These are phyloP conservation scores for Aricia artaxerxes DNA, from an alignment of 2,888 invertebrate genomes.

Conservation along the genomic window DNA sequence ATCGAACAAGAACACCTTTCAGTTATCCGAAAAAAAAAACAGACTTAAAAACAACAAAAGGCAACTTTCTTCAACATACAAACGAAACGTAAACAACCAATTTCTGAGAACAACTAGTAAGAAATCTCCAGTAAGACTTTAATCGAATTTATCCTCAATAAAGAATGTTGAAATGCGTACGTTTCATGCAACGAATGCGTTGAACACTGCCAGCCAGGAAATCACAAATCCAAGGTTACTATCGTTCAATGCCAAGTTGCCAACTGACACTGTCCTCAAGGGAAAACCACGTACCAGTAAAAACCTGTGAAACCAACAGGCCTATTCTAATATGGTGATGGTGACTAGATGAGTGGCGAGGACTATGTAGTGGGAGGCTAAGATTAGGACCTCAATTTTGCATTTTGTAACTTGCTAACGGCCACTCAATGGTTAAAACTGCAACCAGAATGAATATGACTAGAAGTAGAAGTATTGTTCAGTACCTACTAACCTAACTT, in stretches of 20 bases:
- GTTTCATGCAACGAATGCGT: not conserved
- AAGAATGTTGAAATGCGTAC: not conserved
- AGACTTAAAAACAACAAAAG: too few species aligned
- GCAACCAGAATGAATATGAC: too few species aligned
- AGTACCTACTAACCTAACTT: too few species aligned
- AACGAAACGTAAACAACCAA: not conserved
- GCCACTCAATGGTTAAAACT: too few species aligned
- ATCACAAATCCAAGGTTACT: conserved; percentile 19
- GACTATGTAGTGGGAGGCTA: too few species aligned
- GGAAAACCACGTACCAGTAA: conserved; percentile 17
- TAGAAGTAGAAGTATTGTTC: too few species aligned
- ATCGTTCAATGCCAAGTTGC: conserved; percentile 9
- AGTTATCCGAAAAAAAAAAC: too few species aligned
- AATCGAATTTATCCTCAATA: conserved; percentile 1
- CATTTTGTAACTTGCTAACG: too few species aligned
- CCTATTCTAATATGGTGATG: not conserved
- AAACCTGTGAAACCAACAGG: not conserved
- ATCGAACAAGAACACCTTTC: not conserved
- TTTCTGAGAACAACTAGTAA: not conserved
- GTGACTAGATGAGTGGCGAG: not conserved
- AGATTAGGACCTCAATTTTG: too few species aligned
- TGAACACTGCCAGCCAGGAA: conserved; percentile 14
- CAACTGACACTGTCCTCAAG: conserved; percentile 19
- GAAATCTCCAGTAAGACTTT: not conserved
- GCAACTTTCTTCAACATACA: not conserved